Conservation (phyloP, 2,797 vertebrate species). For the Remorina albescens region DNA sequence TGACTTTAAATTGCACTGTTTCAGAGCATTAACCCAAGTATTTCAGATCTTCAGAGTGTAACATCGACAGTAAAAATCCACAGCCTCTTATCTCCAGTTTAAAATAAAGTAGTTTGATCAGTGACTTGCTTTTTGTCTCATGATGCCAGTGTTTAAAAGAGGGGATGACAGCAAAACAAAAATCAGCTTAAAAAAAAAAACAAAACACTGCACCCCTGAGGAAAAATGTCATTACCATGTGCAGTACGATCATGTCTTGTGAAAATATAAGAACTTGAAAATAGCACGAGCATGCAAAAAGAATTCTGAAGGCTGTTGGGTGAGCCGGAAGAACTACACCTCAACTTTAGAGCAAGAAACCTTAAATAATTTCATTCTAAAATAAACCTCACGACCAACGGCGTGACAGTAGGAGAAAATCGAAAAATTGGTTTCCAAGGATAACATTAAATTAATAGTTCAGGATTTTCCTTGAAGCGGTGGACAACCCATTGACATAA, state of each 20-base stretch:
- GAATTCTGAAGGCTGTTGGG: background rate
- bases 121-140: background rate
- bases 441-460: background rate
- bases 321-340: constrained; percentile 1
- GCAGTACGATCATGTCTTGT: background rate
- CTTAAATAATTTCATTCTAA: background rate
- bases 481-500: background rate
- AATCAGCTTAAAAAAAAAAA: background rate
- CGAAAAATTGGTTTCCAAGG: background rate
- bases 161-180: background rate
- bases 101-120: background rate
- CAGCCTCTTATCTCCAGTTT: background rate
- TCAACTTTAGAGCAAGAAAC: background rate
- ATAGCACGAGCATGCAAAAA: background rate
- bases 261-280: background rate
- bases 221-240: constrained; percentile 1
- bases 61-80: background rate
- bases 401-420: background rate
- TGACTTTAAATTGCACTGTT: background rate
- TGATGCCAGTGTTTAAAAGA: constrained; percentile 23
- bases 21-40: background rate
- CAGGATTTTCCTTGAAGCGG: background rate
- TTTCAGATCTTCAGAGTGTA: background rate
- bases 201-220: constrained; percentile 33
- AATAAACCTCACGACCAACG: background rate